Evolutionary conservation across 2,113 vertebrate genomes (phyloP), one percentile per base, ranked within the genome.

Genomic region (Pterocles gutturalis): DNA sequence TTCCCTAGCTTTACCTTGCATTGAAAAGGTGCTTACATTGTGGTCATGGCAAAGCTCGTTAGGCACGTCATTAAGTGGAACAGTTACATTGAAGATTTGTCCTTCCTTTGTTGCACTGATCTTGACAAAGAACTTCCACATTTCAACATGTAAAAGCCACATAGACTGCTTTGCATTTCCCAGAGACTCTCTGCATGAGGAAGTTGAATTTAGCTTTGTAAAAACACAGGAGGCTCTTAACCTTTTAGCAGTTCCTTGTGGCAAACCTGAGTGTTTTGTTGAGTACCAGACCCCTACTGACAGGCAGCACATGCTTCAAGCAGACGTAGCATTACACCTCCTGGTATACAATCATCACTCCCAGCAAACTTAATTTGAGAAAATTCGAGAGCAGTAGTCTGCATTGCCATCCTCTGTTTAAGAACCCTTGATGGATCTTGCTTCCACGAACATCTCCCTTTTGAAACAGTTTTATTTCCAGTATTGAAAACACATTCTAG

Each of bases 321-420:
- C 19, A 25, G 17, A 34, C 16, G 26, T 7, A 38, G 9, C 24
- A 21, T 62, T 76, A 25, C 13, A 28, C 3, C 28, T 89, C 7
- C 9, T 24, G 10, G 2, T 57, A 11, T 9, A 33, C 0, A 0
- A 24, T 9, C 24, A 54, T 54, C 6, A 1, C 2, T 58, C 17
- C 28, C 31, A 89, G 43, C 4, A 76, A 83, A 31, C 3, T 15
- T 51, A 28, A 19, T n/a, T 2, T 25, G 10, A 33, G 10, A 57
- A 95, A 65, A 58, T 14, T 9, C 38, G 41, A 34, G 28, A 67
- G 9, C 3, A 55, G 21, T 21, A 77, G 6, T 46, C 65, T 64
- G 17, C 7, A 22, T 15, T 36, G 10, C 16, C 17, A 29, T 51
- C 10, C 26, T 51, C 14, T 36, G 11, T 17, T 77, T 20, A 48